Evolutionary conservation across 2,113 vertebrate genomes (phyloP), one percentile per base, ranked within the genome.

Genomic region (Athene cunicularia): DNA sequence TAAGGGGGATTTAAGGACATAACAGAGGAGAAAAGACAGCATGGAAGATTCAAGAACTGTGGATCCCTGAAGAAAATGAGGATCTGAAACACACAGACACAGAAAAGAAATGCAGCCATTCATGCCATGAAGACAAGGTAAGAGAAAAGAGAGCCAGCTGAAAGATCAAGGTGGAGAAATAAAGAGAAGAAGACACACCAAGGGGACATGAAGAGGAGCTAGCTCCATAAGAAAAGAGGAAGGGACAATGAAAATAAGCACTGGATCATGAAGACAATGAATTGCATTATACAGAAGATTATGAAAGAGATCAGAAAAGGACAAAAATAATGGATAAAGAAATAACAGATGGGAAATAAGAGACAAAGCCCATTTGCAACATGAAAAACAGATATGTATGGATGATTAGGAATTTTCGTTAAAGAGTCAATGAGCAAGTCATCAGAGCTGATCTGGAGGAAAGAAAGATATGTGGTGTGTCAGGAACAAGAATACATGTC

Each of bases 1-100:
- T 86, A 85, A 89, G 73, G 49, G 77, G 13, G 20, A 92, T 66
- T 80, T 90, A 58, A 96, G 97, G 96, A 97, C 63, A 41, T 88
- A 50, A 88, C 56, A 58, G 62, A 90, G 43, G 27, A 82, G 70
- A 72, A 67, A 50, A 64, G 27, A 68, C 58, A 88, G 59, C 20
- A 62, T 32, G 37, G 90, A 94, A 92, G 59, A 90, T 53, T 95
- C 90, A 88, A 43, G 85, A 95, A 76, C 14, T 50, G 22, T 39
- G 77, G 49, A 60, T 79, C n/a, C 14, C 56, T 62, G 63, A 74
- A 95, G 77, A 90, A 97, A 95, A 68, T 6, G 0, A 80, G 50
- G 26, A 62, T 70, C 62, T 86, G 41, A 94, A 94, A 90, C 21
- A 75, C 14, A 58, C 39, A 64, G 50, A 50, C 7, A 30, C 2